A percentile compares a stretch with the other conserved stretches of the same genome.
Evolutionary conservation across 2,797 vertebrate genomes (phyloP).

Genomic region (Danio jaintianensis): DNA sequence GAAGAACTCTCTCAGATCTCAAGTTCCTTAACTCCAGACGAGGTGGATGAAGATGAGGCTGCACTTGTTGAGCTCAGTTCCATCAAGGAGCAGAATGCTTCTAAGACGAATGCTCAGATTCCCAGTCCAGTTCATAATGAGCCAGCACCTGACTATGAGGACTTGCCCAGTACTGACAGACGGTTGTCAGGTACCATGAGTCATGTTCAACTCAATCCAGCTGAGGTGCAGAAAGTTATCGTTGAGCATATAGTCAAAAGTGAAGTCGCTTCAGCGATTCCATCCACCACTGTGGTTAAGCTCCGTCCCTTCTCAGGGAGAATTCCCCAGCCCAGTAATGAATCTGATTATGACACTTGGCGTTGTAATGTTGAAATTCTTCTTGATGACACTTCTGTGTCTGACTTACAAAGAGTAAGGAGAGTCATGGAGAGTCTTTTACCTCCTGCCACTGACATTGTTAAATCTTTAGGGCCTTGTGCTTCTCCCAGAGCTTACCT

Average conservation of each 20-base stretch:
- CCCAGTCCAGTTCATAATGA: neutral
- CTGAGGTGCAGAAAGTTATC: constrained; percentile 15
- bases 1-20: neutral
- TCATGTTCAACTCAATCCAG: neutral
- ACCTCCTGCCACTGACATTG: neutral
- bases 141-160: neutral
- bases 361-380: neutral
- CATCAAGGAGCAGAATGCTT: neutral
- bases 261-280: neutral
- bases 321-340: neutral
- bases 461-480: neutral
- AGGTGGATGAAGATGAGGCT: neutral
- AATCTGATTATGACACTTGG: neutral
- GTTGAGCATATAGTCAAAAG: constrained; percentile 5
- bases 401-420: neutral
- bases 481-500: constrained; percentile 7
- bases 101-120: neutral
- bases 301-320: constrained; percentile 4
- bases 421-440: constrained; percentile 1
- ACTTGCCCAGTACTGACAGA: neutral
- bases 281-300: neutral
- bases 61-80: neutral
- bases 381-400: neutral
- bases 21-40: neutral
- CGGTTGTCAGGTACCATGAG: neutral